Base-by-base conservation (phyloP, 1,140 invertebrate genomes). In the Euwallacea similis region DNA sequence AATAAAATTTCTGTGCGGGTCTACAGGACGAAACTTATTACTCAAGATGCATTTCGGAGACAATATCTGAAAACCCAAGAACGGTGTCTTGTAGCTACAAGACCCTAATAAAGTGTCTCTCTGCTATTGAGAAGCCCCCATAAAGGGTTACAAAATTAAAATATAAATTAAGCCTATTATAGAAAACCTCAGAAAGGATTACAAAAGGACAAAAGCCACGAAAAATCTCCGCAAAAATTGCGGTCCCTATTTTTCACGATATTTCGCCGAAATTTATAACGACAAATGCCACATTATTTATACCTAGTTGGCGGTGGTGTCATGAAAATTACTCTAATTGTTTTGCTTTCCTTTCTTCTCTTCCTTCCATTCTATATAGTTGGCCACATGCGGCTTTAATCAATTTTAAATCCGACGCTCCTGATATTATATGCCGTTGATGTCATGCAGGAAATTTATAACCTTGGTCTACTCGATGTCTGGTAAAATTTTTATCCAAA, bases 271-370 rank as follows among this genome's bases (percentile, higher is more conserved):
- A 67, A 67, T 67, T 67, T 67, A 67, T 67, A 58, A 59, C 55
- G 65, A 67, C 54, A 67, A 59, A 67, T 42, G 65, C 41, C 65
- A 58, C 65, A 67, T 67, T 67, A 67, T 67, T 67, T 67, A 67
- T 67, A 58, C 42, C 65, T 67, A 59, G 54, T 58, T 67, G 65
- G 65, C 65, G 43, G 9, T 43, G 41, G 65, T 67, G 65, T 59
- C 65, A 67, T 59, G 65, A 67, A 58, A 67, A 67, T 67, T 67
- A 67, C 65, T 41, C 65, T 67, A 67, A 67, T 67, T 58, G 65
- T 67, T 67, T 67, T 67, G 21, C 21, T 66, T 50, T 66, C 21
- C 64, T 66, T 66, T 66, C 21, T 42, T 15, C 15, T 56, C 41
- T 53, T 55, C 47, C 41, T 63, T 50, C 46, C 33, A 13, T 46